These are phyloP conservation scores for Heliocidaris tuberculata DNA, from an alignment of 35 echinoderm and acorn worm species.

Conservation along the genomic window DNA sequence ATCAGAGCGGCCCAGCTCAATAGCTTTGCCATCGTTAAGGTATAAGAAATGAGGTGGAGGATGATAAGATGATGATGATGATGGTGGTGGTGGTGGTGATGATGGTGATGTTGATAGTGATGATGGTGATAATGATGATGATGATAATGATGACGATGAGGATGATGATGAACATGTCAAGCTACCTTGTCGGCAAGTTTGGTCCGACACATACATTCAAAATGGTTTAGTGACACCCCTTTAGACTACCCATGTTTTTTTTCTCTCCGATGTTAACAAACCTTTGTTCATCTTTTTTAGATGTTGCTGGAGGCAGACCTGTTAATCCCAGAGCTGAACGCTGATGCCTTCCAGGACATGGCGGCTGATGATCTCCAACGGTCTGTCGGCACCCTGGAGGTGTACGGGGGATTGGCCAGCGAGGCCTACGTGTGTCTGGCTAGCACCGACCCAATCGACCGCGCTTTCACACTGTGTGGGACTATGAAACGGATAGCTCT, in stretches of 20 bases:
- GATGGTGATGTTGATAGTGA: background rate
- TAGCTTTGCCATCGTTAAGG: conserved; percentile 85
- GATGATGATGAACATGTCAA: background rate
- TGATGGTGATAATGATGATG: background rate
- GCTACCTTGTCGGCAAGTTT: background rate
- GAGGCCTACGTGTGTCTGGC: conserved; percentile 81
- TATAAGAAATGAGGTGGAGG: conserved; percentile 33
- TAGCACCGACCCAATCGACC: conserved; percentile 76
- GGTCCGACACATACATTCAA: too few relatives aligned
- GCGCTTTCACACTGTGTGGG: conserved; percentile 60
- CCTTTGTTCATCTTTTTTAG: background rate
- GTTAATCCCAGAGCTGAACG: conserved; percentile 62
- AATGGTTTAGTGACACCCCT: too few relatives aligned
- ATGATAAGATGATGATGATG: background rate
- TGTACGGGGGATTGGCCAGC: conserved; percentile 81
- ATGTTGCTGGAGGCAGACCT: conserved; percentile 70
- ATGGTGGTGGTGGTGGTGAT: background rate
- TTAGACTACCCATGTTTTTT: too few relatives aligned
- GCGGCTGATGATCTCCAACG: conserved; percentile 75
- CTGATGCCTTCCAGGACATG: conserved; percentile 50
- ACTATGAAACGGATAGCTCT: background rate
- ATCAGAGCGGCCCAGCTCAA: conserved; percentile 88
- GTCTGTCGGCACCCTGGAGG: conserved; percentile 81
- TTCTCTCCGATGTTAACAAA: too few relatives aligned
- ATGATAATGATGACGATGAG: background rate